These are phyloP conservation scores for Melanotaenia nigrans DNA, from an alignment of 2,797 vertebrate species.

Conservation along the genomic window DNA sequence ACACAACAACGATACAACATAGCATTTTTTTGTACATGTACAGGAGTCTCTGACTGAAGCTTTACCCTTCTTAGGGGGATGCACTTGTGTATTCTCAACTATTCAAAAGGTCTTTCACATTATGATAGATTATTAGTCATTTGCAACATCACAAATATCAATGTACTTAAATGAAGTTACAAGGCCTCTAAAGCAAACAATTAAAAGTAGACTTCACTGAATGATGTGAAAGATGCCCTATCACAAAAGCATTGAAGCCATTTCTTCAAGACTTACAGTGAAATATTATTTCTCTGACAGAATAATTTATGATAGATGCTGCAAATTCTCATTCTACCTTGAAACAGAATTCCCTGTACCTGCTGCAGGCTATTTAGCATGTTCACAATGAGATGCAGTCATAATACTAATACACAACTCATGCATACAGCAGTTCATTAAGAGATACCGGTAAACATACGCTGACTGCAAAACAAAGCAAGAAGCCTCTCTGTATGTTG, in stretches of 20 bases:
- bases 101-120: background rate
- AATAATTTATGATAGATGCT: background rate
- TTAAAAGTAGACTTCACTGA: background rate
- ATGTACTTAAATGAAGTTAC: background rate
- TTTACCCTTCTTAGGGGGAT: background rate
- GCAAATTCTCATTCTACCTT: slow-evolving; percentile 8
- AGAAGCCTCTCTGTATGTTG: background rate
- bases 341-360: slow-evolving; percentile 10
- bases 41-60: background rate
- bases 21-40: background rate
- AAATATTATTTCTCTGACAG: slow-evolving; percentile 9
- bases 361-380: slow-evolving; percentile 8
- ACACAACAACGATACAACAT: background rate
- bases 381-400: slow-evolving; percentile 25
- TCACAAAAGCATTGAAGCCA: background rate
- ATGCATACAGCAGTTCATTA: slow-evolving; percentile 22
- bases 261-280: background rate
- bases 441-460: slow-evolving; percentile 2
- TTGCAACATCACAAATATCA: background rate
- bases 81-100: background rate
- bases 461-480: slow-evolving; percentile 7
- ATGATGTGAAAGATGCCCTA: background rate
- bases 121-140: background rate
- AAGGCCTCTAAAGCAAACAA: background rate
- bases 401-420: slow-evolving; percentile 13